A percentile compares a stretch with the other conserved stretches of the same genome.
Evolutionary conservation across 2,113 vertebrate species (phyloP).

Genomic region (Eulemur rufifrons): DNA sequence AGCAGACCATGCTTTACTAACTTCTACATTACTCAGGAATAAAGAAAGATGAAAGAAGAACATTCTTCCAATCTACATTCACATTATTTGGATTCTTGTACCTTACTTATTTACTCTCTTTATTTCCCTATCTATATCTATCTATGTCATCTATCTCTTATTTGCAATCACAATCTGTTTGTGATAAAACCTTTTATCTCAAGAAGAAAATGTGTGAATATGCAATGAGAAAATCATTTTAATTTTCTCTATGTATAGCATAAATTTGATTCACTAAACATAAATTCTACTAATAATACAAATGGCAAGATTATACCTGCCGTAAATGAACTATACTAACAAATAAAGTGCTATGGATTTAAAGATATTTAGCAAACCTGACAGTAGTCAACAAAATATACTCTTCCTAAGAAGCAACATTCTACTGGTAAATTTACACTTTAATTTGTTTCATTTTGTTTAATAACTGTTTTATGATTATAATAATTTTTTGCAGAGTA

Average conservation of each 20-base stretch:
- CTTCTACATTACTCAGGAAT: neutral
- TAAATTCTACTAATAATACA: neutral
- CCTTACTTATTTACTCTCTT: neutral
- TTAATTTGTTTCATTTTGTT: neutral
- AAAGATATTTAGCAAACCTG: neutral
- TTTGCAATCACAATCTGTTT: neutral
- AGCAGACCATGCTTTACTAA: neutral
- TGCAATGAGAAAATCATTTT: neutral
- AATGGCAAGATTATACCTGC: neutral
- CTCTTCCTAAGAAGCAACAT: neutral
- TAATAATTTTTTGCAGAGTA: neutral
- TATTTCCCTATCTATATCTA: neutral
- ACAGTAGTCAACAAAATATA: neutral
- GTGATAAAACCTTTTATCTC: neutral
- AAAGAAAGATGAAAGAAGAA: neutral
- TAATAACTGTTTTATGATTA: neutral
- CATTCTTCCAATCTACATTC: neutral
- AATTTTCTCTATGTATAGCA: neutral
- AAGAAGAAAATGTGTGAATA: neutral
- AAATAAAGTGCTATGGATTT: neutral
- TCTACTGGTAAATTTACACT: neutral
- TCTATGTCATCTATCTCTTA: neutral
- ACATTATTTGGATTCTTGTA: neutral
- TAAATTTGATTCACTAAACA: neutral
- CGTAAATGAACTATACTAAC: neutral